Conservation (phyloP, 1,140 invertebrate species). For the Eciton burchellii region DNA sequence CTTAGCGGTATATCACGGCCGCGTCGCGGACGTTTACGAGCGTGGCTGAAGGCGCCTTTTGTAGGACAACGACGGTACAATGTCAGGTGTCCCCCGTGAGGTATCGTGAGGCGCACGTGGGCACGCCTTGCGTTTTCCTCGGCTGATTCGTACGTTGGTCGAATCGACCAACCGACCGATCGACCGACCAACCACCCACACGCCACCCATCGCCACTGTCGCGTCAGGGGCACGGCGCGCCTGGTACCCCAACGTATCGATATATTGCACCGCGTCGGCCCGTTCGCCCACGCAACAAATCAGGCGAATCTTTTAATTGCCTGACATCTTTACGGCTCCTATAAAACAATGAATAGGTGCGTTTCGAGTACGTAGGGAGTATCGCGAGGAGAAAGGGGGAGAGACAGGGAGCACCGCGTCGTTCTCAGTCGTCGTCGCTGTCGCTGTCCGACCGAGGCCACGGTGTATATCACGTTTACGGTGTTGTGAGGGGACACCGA, state of each 20-base stretch:
- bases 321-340: constrained; percentile 75
- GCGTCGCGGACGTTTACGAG: constrained; percentile 73
- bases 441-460: constrained; percentile 30
- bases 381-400: neutral
- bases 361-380: constrained; percentile 33
- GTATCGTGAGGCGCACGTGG: constrained; percentile 42
- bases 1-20: constrained; percentile 75
- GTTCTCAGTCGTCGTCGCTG: neutral
- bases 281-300: constrained; percentile 73
- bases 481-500: constrained; percentile 38
- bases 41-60: constrained; percentile 60
- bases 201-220: constrained; percentile 23
- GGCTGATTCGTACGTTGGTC: neutral
- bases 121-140: constrained; percentile 42
- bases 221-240: neutral
- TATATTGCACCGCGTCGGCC: neutral
- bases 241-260: constrained; percentile 11
- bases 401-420: constrained; percentile 5
- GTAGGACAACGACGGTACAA: constrained; percentile 70
- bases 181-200: constrained; percentile 52
- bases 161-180: constrained; percentile 19
- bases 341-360: constrained; percentile 79
- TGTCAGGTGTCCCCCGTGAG: constrained; percentile 70
- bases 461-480: constrained; percentile 77
- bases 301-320: constrained; percentile 78